phyloP scores from a whole-genome alignment of 2,888 invertebrate species.

The Hydrotaea diabolus region DNA sequence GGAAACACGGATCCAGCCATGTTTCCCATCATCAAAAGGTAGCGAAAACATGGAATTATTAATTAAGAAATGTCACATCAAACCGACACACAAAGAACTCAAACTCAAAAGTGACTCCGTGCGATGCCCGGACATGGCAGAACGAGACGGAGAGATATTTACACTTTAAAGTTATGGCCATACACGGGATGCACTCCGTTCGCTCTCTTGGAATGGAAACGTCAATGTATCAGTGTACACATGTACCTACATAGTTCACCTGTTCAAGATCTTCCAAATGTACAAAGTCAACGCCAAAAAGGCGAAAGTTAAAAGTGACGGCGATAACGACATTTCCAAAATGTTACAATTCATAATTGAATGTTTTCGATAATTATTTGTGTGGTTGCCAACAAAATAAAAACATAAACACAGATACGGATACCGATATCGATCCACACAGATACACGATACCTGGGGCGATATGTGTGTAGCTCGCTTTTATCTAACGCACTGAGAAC shows the following conservation, averaged over 20 bases:
- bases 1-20: conserved; percentile 65
- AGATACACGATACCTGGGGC: background rate
- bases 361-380: conserved; percentile 74
- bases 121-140: background rate
- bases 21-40: conserved; percentile 79
- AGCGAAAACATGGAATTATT: conserved; percentile 78
- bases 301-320: background rate
- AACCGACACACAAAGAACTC: conserved; percentile 23
- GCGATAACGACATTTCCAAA: background rate
- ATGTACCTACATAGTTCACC: too few species aligned
- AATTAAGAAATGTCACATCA: conserved; percentile 79
- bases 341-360: conserved; percentile 76
- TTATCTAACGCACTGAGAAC: conserved; percentile 12
- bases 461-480: background rate
- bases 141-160: too few species aligned
- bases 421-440: background rate
- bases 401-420: conserved; percentile 1
- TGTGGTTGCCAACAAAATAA: conserved; percentile 9
- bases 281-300: background rate
- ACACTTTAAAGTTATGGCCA: background rate
- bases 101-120: background rate
- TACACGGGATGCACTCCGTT: background rate
- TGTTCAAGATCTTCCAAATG: background rate
- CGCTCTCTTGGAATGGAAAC: background rate
- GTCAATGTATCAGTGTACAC: background rate